These are phyloP conservation scores for Lamprotornis superbus DNA, from an alignment of 2,113 vertebrate species.

Conservation along the genomic window DNA sequence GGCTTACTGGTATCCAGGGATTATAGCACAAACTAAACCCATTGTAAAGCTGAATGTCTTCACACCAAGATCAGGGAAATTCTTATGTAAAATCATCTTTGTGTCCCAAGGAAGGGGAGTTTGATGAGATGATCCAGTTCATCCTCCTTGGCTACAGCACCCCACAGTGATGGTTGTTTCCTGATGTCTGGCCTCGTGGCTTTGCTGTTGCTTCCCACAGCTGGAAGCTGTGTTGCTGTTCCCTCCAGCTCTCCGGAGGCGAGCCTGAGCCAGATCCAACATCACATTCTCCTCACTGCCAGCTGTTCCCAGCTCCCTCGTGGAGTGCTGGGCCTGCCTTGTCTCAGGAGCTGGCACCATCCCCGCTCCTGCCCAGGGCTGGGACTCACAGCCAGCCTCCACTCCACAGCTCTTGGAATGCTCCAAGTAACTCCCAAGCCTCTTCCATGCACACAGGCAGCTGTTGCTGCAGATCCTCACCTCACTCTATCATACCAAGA, in stretches of 20 bases:
- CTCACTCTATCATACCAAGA: background rate
- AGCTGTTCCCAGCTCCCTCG: background rate
- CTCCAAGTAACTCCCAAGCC: background rate
- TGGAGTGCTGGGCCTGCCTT: background rate
- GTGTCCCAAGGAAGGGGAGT: accelerated
- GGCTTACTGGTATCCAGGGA: background rate
- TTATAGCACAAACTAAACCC: background rate
- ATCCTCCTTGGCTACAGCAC: background rate
- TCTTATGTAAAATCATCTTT: background rate
- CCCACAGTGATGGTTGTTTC: background rate
- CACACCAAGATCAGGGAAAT: background rate
- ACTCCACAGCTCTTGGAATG: background rate
- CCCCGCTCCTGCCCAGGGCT: background rate
- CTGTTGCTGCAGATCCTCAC: background rate
- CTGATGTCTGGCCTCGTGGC: background rate
- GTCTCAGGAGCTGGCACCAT: background rate
- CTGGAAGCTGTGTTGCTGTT: background rate
- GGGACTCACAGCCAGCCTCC: background rate
- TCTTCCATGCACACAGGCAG: background rate
- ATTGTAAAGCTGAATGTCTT: background rate
- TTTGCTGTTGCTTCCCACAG: background rate
- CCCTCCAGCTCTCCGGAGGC: background rate
- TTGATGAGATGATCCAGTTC: background rate
- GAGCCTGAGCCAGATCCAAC: background rate
- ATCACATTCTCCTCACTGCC: background rate